phyloP scores from a whole-genome alignment of 2,888 invertebrate species.

The Drosophila setosimentum region DNA sequence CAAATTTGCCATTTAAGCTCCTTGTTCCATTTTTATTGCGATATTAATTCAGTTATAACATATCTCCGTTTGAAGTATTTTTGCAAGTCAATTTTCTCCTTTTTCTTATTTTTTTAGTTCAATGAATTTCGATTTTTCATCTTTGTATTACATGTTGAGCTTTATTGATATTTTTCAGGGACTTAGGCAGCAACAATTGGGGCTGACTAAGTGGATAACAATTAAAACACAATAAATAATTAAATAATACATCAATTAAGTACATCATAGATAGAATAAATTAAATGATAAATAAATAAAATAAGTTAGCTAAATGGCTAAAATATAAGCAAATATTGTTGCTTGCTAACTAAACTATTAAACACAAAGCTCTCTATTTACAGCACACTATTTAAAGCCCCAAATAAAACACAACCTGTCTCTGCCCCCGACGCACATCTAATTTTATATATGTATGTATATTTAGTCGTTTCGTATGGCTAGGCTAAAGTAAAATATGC shows the following conservation, averaged over 20 bases:
- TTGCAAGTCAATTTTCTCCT: background rate
- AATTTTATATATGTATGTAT: conserved; percentile 25
- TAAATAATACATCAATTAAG: conserved; percentile 38
- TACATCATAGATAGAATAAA: conserved; percentile 45
- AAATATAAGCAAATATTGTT: conserved; percentile 49
- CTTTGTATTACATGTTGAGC: conserved; percentile 14
- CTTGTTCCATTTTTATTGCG: too few species aligned
- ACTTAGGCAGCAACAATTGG: conserved; percentile 43
- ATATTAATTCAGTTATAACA: background rate
- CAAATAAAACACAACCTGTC: conserved; percentile 32
- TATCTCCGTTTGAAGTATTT: background rate
- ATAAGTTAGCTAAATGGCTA: conserved; percentile 74
- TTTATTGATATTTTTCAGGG: conserved; percentile 61
- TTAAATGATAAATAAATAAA: conserved; percentile 39
- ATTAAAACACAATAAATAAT: conserved; percentile 48
- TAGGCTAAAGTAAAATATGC: conserved; percentile 76
- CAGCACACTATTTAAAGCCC: conserved; percentile 66
- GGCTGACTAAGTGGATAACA: conserved; percentile 62
- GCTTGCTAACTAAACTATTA: conserved; percentile 67
- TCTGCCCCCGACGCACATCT: conserved; percentile 14
- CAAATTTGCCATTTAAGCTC: background rate
- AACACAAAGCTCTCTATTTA: conserved; percentile 69
- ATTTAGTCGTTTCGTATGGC: conserved; percentile 37
- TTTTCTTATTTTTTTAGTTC: background rate
- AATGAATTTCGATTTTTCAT: conserved; percentile 3